Percentiles rank a stretch among this genome's conserved stretches.
Conservation (phyloP, 2,797 vertebrate genomes). For the Microctenopoma lineatum region DNA sequence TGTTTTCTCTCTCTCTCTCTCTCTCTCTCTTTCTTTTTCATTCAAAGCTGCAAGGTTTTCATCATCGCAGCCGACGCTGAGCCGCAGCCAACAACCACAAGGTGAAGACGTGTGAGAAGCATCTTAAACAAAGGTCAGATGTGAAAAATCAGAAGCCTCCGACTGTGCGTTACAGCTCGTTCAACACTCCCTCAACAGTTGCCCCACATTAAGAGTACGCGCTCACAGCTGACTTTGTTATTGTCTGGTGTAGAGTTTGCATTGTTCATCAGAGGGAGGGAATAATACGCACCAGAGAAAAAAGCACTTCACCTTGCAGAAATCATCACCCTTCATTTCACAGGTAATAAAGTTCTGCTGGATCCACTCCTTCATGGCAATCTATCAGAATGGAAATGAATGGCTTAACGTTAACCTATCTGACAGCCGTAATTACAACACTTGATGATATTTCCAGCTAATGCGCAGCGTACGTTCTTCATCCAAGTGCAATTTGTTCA, state of each 20-base stretch:
- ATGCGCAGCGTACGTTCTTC: conserved; percentile 42
- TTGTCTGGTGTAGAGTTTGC: conserved; percentile 37
- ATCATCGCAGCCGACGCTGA: conserved; percentile 52
- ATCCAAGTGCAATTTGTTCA: conserved; percentile 38
- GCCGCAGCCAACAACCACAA: conserved; percentile 24
- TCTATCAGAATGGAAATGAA: conserved; percentile 73
- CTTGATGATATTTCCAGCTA: conserved; percentile 39
- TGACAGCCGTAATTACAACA: conserved; percentile 44
- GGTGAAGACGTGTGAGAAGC: conserved; percentile 26
- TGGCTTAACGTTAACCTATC: conserved; percentile 39
- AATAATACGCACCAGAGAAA: conserved; percentile 40
- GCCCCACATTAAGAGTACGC: conserved; percentile 26
- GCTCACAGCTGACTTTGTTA: conserved; percentile 15
- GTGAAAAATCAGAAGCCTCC: conserved; percentile 48
- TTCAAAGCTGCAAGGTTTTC: conserved; percentile 51
- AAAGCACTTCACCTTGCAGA: conserved; percentile 55
- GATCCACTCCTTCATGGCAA: conserved; percentile 55
- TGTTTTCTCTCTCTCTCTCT: neutral
- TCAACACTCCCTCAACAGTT: conserved; percentile 45
- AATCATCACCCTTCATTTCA: conserved; percentile 75
- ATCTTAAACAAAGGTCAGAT: conserved; percentile 59
- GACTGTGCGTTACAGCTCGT: conserved; percentile 20
- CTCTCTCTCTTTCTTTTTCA: conserved; percentile 26
- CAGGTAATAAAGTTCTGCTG: conserved; percentile 70
- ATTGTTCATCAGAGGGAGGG: conserved; percentile 64